Conservation (phyloP, 2,888 invertebrate genomes). For the Nomada hirtipes region DNA sequence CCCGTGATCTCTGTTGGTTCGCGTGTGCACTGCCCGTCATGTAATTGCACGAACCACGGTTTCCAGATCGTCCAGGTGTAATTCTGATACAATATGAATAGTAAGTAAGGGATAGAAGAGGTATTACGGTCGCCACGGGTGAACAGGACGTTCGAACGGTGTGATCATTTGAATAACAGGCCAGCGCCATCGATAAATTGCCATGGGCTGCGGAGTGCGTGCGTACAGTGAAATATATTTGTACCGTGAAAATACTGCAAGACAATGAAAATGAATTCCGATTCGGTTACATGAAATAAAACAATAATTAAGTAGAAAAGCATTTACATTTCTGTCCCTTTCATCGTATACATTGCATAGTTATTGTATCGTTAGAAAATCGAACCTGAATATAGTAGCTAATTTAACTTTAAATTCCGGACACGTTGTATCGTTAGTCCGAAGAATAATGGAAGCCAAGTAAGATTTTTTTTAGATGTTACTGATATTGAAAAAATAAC, state of each 20-base stretch:
- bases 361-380: too few species aligned
- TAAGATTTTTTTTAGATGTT: background rate
- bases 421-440: too few species aligned
- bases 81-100: slow-evolving; percentile 53
- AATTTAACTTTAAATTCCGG: background rate
- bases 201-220: too few species aligned
- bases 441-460: background rate
- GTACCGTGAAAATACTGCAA: too few species aligned
- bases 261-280: too few species aligned
- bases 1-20: slow-evolving; percentile 35
- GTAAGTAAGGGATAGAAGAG: slow-evolving; percentile 40
- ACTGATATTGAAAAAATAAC: background rate
- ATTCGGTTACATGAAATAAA: too few species aligned
- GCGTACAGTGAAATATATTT: too few species aligned
- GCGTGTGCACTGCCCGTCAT: background rate
- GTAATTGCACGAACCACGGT: slow-evolving; percentile 34
- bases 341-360: too few species aligned
- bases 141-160: slow-evolving; percentile 5
- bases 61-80: slow-evolving; percentile 19
- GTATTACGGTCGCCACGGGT: slow-evolving; percentile 30
- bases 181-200: background rate
- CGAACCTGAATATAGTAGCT: background rate
- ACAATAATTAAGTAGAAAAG: too few species aligned
- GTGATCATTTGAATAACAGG: slow-evolving; percentile 45
- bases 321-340: too few species aligned